phyloP scores from a whole-genome alignment of 2,113 vertebrate genomes.

The Eubucco bourcierii region DNA sequence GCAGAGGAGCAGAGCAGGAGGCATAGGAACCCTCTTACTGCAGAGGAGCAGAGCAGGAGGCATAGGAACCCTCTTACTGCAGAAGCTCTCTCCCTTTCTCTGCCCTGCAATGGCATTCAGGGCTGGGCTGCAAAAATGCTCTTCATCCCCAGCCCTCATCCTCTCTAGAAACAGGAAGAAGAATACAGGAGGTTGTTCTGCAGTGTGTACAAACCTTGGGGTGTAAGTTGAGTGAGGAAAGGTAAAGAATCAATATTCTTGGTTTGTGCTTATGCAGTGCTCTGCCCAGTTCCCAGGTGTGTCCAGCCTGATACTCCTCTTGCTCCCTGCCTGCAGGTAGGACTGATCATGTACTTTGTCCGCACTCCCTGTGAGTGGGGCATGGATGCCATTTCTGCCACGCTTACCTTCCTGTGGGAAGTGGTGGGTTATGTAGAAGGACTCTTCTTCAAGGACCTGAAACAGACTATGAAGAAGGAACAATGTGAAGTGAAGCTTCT shows the following conservation, averaged over 20 bases:
- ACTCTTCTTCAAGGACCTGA: slow-evolving; percentile 98
- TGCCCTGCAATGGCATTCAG: background rate
- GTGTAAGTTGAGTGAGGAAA: background rate
- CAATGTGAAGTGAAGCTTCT: slow-evolving; percentile 97
- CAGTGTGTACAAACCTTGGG: background rate
- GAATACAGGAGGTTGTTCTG: background rate
- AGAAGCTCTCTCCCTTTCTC: background rate
- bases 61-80: background rate
- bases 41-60: background rate
- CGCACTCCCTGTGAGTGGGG: slow-evolving; percentile 97
- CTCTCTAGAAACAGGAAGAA: background rate
- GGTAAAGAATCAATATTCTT: background rate
- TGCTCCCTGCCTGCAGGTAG: slow-evolving; percentile 79
- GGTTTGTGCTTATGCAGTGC: background rate
- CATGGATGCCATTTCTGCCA: slow-evolving; percentile 98
- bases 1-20: background rate
- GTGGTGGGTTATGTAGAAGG: slow-evolving; percentile 97
- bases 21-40: background rate
- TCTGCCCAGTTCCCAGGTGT: background rate
- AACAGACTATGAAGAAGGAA: slow-evolving; percentile 99
- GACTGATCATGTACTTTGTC: slow-evolving; percentile 98
- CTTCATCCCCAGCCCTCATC: background rate
- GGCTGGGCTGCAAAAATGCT: background rate
- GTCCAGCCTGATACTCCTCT: background rate
- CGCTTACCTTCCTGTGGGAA: slow-evolving; percentile 97